Percentiles rank a stretch among this genome's conserved stretches.
Conservation (phyloP, 1,140 invertebrate genomes). For the Macrobrachium rosenbergii region DNA sequence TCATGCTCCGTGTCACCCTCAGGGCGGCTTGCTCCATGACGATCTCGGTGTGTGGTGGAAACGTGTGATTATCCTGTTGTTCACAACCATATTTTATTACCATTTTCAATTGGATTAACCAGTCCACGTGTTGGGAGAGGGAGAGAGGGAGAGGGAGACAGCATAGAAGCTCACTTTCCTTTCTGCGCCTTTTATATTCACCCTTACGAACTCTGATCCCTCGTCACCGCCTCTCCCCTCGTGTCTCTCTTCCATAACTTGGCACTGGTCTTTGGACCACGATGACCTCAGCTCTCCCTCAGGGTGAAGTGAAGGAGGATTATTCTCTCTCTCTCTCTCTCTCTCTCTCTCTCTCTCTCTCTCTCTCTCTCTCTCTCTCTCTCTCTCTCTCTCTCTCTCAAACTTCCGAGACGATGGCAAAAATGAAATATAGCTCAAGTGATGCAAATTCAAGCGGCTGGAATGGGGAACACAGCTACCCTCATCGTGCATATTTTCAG, state of each 20-base stretch:
- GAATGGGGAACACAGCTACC: not conserved
- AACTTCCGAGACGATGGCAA: not conserved
- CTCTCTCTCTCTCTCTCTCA: too few species aligned
- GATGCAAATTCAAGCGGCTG: not conserved
- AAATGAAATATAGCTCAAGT: not conserved
- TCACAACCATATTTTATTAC: constrained; percentile 60
- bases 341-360: too few species aligned
- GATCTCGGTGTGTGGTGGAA: constrained; percentile 72
- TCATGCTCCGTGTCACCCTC: not conserved
- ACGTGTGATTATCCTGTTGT: constrained; percentile 58
- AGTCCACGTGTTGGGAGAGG: constrained; percentile 51
- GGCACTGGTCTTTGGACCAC: too few species aligned
- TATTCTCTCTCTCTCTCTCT: too few species aligned
- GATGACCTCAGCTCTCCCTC: too few species aligned
- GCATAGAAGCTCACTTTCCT: constrained; percentile 73
- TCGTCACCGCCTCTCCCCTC: not conserved
- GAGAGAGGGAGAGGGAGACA: too few species aligned
- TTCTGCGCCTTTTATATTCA: constrained; percentile 73
- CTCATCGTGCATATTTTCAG: constrained; percentile 39
- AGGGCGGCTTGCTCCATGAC: not conserved
- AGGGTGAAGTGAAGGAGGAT: too few species aligned
- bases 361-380: too few species aligned
- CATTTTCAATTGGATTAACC: constrained; percentile 59
- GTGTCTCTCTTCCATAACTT: not conserved
- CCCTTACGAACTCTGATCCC: not conserved